phyloP scores from a whole-genome alignment of 2,888 invertebrate species.

The Agelastica alni region DNA sequence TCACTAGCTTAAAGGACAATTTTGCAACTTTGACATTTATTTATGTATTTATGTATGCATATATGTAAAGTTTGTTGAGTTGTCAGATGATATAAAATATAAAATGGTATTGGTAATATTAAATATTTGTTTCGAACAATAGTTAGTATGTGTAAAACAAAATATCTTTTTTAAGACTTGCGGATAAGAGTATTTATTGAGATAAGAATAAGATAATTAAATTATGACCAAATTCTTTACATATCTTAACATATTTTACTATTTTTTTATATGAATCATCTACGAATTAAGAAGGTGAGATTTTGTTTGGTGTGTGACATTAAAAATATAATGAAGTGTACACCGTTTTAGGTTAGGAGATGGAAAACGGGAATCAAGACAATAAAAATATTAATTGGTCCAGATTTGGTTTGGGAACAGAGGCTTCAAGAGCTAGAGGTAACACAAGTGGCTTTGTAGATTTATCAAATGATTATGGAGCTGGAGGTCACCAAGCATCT shows the following conservation, averaged over 20 bases:
- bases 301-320: constrained; percentile 11
- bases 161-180: constrained; percentile 11
- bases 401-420: constrained; percentile 59
- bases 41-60: neutral
- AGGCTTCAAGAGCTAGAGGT: constrained; percentile 60
- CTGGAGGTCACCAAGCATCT: constrained; percentile 82
- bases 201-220: constrained; percentile 16
- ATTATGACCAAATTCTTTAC: constrained; percentile 21
- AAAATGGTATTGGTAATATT: neutral
- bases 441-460: constrained; percentile 78
- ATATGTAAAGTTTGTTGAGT: constrained; percentile 2
- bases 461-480: constrained; percentile 74
- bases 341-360: constrained; percentile 21
- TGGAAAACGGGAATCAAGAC: constrained; percentile 37
- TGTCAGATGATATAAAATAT: constrained; percentile 17
- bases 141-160: constrained; percentile 12
- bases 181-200: constrained; percentile 17
- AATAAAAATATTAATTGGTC: constrained; percentile 61
- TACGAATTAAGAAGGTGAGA: constrained; percentile 18
- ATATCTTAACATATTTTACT: constrained; percentile 24
- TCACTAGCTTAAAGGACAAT: neutral
- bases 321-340: too few species aligned
- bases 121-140: neutral
- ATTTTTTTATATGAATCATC: constrained; percentile 27
- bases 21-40: neutral